Evolutionary conservation across 2,888 invertebrate genomes (phyloP).

Genomic region (Drosophila barbarae): DNA sequence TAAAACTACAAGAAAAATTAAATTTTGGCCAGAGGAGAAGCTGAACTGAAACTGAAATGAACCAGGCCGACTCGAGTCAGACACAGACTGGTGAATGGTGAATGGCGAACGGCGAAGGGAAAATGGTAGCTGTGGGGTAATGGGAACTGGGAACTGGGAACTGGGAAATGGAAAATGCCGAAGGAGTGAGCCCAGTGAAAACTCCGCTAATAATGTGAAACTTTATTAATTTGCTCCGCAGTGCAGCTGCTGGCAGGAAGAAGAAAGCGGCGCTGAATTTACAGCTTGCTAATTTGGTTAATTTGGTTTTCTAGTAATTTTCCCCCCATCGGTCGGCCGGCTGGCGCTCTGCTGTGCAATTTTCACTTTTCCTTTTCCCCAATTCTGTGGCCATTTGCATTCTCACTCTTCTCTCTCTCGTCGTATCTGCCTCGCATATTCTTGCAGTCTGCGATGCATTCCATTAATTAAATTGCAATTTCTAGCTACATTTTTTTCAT

Average conservation of each 20-base stretch:
- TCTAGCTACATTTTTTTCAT: constrained; percentile 47
- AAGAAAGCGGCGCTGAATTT: constrained; percentile 44
- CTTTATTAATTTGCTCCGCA: constrained; percentile 67
- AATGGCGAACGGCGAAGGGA: constrained; percentile 3
- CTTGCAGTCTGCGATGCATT: constrained; percentile 49
- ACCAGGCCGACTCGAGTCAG: constrained; percentile 46
- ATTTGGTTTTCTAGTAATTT: constrained; percentile 66
- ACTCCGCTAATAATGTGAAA: constrained; percentile 60
- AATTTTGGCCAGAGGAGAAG: constrained; percentile 15
- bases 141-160: constrained; percentile 28
- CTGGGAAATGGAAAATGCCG: constrained; percentile 28
- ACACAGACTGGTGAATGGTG: constrained; percentile 60
- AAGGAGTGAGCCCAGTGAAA: constrained; percentile 21
- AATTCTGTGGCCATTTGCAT: constrained; percentile 39
- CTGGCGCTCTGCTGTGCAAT: constrained; percentile 38
- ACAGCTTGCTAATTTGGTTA: constrained; percentile 69
- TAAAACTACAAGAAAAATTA: constrained; percentile 41
- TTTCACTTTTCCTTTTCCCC: constrained; percentile 38
- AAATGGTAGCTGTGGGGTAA: constrained; percentile 1
- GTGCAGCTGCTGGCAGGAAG: constrained; percentile 40
- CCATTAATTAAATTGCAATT: constrained; percentile 69
- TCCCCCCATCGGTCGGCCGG: constrained; percentile 28
- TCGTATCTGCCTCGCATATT: constrained; percentile 44
- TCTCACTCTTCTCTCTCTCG: constrained; percentile 4
- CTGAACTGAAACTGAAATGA: constrained; percentile 10